Evolutionary conservation across 1,140 invertebrate species (phyloP).

Genomic region (Drosophila triauraria): DNA sequence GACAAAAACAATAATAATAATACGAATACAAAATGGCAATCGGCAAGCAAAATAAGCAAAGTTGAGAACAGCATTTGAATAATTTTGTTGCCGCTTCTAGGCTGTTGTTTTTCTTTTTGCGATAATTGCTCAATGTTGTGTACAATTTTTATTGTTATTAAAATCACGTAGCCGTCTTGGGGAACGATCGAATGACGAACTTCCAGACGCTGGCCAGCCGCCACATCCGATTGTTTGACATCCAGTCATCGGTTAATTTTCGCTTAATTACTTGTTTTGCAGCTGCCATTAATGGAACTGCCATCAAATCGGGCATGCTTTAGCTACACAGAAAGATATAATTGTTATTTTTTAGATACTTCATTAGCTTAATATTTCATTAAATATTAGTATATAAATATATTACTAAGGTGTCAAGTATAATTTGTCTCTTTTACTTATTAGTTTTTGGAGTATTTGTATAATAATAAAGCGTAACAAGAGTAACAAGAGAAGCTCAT

Average conservation of each 20-base stretch:
- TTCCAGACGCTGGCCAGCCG: conserved; percentile 24
- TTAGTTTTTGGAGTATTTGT: too few relatives aligned
- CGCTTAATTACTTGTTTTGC: conserved; percentile 72
- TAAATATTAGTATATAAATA: too few relatives aligned
- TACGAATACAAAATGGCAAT: conserved; percentile 62
- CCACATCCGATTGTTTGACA: conserved; percentile 58
- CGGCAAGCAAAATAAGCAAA: conserved; percentile 45
- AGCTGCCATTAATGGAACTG: conserved; percentile 51
- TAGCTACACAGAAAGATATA: background rate
- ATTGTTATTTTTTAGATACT: rapidly evolving
- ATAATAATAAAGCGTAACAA: too few relatives aligned
- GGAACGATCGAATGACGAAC: conserved; percentile 51
- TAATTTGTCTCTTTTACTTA: too few relatives aligned
- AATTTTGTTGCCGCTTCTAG: conserved; percentile 27
- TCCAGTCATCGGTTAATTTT: conserved; percentile 72
- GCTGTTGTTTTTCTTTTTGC: background rate
- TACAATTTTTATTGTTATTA: conserved; percentile 77
- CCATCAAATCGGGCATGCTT: conserved; percentile 1
- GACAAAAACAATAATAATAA: conserved; percentile 35
- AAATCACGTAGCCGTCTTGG: conserved; percentile 71
- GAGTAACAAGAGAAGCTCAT: too few relatives aligned
- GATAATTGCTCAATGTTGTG: conserved; percentile 75
- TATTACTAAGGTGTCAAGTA: too few relatives aligned
- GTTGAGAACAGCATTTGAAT: conserved; percentile 58
- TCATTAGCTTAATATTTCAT: too few relatives aligned